Evolutionary conservation across 2,797 vertebrate species (phyloP).

Genomic region (Sebastes steindachneri): DNA sequence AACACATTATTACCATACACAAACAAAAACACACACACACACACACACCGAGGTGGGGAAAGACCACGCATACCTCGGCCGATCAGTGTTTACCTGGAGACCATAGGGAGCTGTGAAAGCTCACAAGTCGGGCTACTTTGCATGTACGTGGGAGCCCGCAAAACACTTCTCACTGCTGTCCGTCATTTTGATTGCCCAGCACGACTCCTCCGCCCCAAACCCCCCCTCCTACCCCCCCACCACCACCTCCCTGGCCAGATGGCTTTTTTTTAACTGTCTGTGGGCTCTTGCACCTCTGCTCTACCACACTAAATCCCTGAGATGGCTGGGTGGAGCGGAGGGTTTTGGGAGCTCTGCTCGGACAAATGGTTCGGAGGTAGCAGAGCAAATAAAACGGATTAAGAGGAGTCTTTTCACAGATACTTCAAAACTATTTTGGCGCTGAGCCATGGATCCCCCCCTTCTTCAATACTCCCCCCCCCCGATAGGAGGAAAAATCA

Average conservation of each 20-base stretch:
- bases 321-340: conserved; percentile 71
- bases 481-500: conserved; percentile 60
- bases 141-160: conserved; percentile 97
- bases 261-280: conserved; percentile 95
- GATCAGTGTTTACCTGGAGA: conserved; percentile 84
- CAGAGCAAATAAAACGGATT: conserved; percentile 97
- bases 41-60: conserved; percentile 62
- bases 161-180: conserved; percentile 96
- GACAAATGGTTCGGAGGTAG: conserved; percentile 98
- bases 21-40: conserved; percentile 76
- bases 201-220: conserved; percentile 87
- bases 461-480: conserved; percentile 6
- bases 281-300: conserved; percentile 97
- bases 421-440: conserved; percentile 84
- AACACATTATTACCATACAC: conserved; percentile 76
- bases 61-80: conserved; percentile 69
- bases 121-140: conserved; percentile 93
- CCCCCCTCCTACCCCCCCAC: conserved; percentile 47
- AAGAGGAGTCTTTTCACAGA: conserved; percentile 89
- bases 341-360: conserved; percentile 79
- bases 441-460: conserved; percentile 67
- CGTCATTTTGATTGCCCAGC: conserved; percentile 97
- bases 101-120: conserved; percentile 92
- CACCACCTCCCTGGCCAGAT: conserved; percentile 87
- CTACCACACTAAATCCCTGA: conserved; percentile 91